Base-by-base conservation (phyloP, 2,113 vertebrate species). In the Sprattus sprattus region DNA sequence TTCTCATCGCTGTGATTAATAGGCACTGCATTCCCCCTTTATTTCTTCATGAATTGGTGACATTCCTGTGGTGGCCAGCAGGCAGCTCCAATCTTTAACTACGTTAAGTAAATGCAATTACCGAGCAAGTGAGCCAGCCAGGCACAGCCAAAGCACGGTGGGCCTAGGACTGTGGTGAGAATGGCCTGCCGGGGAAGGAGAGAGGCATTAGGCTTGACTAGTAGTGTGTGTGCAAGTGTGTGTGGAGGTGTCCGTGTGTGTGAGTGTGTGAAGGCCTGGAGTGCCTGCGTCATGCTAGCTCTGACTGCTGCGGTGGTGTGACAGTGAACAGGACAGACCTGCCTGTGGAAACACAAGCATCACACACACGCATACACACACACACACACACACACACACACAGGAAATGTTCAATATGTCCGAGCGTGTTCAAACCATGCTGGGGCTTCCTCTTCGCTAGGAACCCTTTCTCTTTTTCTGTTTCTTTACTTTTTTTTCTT, bases 351-450 rank as follows among this genome's bases (percentile, higher is more conserved):
- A 92, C 90, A 90, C 49, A 83, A 88, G 90, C 88, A 90, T 92
- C 83, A 85, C 28, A 78, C 32, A 78, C 71, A 78, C 64, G 32
- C 60, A 67, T n/a, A 67, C 64, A 71, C 64, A 71, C 64, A 39
- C 32, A 39, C 28, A 39, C 60, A 64, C 60, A 64, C 60, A 64
- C 60, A 64, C 60, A 64, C 71, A 78, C 28, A 39, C 88, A 91
- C 92, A 94, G 94, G 93, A 95, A 95, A 93, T 94, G 93, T 95
- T 93, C 89, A 86, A 90, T 93, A 93, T 93, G 93, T 93, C 92
- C 91, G 81, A 87, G 87, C 84, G 89, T 80, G 88, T 90, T 87
- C 89, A 89, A 91, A 84, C 89, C 82, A 75, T 78, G 78, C 86
- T 52, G 88, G 22, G 89, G 89, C 84, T 85, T 92, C 89, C 91